These are phyloP conservation scores for Ceratina calcarata DNA, from an alignment of 1,140 invertebrate genomes.

Conservation along the genomic window DNA sequence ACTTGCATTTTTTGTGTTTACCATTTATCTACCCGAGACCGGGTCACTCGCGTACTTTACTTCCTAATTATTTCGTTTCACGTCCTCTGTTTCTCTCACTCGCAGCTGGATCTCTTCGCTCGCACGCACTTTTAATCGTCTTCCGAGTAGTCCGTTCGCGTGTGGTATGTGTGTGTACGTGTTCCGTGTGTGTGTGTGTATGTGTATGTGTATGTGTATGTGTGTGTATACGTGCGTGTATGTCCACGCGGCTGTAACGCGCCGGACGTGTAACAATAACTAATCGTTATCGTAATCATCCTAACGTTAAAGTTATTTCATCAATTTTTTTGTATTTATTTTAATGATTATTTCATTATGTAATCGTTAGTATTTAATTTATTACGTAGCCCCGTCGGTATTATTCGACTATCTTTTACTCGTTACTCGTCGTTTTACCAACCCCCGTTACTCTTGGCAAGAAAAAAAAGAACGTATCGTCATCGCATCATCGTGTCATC, in stretches of 20 bases:
- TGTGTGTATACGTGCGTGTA: too few species aligned
- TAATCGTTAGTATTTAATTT: conserved; percentile 57
- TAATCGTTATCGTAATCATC: conserved; percentile 57
- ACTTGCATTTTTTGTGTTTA: not conserved
- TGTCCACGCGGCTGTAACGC: too few species aligned
- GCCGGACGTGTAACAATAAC: conserved; percentile 57
- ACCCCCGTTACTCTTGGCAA: too few species aligned
- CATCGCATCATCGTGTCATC: not conserved
- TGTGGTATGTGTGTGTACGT: not conserved
- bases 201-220: conserved; percentile 4
- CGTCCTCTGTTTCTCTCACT: not conserved
- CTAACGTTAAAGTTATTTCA: conserved; percentile 55
- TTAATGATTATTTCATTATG: conserved; percentile 52
- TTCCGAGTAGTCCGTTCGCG: not conserved
- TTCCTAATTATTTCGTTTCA: not conserved
- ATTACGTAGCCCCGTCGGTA: conserved; percentile 44
- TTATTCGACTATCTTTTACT: conserved; percentile 43
- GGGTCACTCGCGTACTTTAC: not conserved
- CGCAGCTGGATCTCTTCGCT: not conserved
- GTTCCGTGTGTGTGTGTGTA: conserved; percentile 10
- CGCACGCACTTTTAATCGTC: not conserved
- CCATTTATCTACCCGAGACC: not conserved
- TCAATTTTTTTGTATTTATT: conserved; percentile 50
- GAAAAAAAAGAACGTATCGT: conserved; percentile 6
- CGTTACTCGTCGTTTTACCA: conserved; percentile 5